Evolutionary conservation across 2,113 vertebrate genomes (phyloP).

Genomic region (Pica pica): DNA sequence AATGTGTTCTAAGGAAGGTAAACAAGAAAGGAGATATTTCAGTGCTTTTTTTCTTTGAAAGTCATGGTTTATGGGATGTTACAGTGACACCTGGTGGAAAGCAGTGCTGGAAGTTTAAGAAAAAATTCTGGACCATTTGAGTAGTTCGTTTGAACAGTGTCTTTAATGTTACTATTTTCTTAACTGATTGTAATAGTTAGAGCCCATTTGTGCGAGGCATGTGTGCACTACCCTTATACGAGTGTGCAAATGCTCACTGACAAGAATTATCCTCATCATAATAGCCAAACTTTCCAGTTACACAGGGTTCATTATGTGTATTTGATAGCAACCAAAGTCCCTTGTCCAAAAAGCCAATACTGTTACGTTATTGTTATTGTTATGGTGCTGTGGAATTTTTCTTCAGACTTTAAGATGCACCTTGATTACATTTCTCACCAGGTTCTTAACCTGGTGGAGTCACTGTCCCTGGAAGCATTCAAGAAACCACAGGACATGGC

Average conservation of each 20-base stretch:
- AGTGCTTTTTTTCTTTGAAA: not conserved
- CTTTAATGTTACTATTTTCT: not conserved
- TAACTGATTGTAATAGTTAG: not conserved
- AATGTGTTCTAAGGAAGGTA: not conserved
- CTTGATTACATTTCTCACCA: not conserved
- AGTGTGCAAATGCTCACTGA: not conserved
- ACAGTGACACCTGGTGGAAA: constrained; percentile 71
- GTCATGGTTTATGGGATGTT: constrained; percentile 6
- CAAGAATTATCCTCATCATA: not conserved
- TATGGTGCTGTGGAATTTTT: not conserved
- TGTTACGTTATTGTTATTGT: not conserved
- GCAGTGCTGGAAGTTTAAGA: not conserved
- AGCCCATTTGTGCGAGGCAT: not conserved
- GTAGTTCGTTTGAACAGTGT: fast-evolving
- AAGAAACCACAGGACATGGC: not conserved
- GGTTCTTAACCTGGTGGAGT: not conserved
- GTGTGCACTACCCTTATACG: not conserved
- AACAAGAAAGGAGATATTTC: not conserved
- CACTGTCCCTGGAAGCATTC: not conserved
- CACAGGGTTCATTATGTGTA: fast-evolving
- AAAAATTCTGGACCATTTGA: not conserved
- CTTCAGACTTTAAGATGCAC: not conserved
- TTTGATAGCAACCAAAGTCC: not conserved
- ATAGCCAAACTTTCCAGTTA: not conserved
- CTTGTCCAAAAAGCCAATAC: not conserved